Evolutionary conservation across 2,888 invertebrate species (phyloP).

Genomic region (Catocala nupta): DNA sequence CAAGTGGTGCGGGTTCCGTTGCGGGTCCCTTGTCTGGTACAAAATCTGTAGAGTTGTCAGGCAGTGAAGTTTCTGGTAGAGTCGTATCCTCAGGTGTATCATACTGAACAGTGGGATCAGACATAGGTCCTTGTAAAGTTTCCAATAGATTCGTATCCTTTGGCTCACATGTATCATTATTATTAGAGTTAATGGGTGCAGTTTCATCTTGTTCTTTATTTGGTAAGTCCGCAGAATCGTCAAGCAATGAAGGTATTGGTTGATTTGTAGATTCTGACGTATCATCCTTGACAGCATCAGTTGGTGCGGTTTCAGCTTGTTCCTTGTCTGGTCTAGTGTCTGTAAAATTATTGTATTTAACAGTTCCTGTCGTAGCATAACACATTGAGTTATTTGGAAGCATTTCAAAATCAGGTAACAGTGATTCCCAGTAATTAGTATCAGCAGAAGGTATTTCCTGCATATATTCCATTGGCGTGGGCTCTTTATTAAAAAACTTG

Average conservation of each 20-base stretch:
- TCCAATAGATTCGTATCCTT: neutral
- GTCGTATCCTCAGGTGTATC: no score
- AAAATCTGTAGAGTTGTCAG: no score
- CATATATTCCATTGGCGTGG: no score
- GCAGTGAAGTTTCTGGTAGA: no score
- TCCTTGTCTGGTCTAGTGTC: no score
- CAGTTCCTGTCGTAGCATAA: neutral
- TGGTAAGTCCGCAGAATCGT: neutral
- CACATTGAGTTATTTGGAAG: constrained; percentile 11
- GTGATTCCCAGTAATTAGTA: neutral
- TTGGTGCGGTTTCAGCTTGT: no score
- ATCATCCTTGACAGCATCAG: no score
- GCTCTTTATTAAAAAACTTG: no score
- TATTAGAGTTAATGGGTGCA: neutral
- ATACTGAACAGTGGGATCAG: neutral
- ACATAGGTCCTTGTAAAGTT: neutral
- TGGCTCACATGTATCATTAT: neutral
- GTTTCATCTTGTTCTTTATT: neutral
- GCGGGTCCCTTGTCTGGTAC: neutral
- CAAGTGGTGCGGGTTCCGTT: neutral
- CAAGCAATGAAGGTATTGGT: no score
- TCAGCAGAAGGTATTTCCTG: neutral
- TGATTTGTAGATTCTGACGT: no score
- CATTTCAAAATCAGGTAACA: neutral
- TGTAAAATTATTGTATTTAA: neutral